phyloP scores from a whole-genome alignment of 2,888 invertebrate species.

The Ochropacha duplaris region DNA sequence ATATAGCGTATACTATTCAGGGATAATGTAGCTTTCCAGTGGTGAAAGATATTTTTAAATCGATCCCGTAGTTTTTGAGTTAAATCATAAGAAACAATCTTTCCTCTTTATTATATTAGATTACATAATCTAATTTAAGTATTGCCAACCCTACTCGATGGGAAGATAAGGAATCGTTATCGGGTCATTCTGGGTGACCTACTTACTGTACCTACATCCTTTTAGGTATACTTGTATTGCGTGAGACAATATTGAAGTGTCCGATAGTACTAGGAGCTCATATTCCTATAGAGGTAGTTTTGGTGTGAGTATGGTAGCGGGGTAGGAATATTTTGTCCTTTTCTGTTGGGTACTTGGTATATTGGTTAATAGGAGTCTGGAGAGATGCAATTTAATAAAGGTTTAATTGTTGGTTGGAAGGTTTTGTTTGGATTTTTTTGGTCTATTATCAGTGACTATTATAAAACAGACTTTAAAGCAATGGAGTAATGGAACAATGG shows the following conservation, averaged over 20 bases:
- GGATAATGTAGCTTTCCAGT: too few relatives aligned
- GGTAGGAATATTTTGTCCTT: neutral
- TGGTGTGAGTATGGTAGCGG: neutral
- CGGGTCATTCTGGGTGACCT: slow-evolving; percentile 4
- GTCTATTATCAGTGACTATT: too few relatives aligned
- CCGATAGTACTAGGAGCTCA: neutral
- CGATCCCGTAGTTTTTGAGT: too few relatives aligned
- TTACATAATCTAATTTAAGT: neutral
- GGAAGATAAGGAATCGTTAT: slow-evolving; percentile 3
- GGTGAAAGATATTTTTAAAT: too few relatives aligned
- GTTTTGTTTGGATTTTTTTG: too few relatives aligned
- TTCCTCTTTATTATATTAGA: neutral
- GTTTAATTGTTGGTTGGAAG: too few relatives aligned
- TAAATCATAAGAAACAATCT: too few relatives aligned
- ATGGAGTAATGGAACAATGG: too few relatives aligned
- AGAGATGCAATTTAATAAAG: too few relatives aligned
- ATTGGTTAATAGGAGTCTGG: neutral
- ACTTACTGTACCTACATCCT: neutral
- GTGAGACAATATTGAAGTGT: neutral
- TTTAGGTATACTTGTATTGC: neutral
- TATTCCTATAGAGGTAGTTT: neutral
- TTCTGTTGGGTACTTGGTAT: neutral
- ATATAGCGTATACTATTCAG: too few relatives aligned
- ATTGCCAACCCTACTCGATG: neutral
- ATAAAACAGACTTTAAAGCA: too few relatives aligned